Conservation (phyloP, 2,113 vertebrate genomes). For the Stegastes partitus region DNA sequence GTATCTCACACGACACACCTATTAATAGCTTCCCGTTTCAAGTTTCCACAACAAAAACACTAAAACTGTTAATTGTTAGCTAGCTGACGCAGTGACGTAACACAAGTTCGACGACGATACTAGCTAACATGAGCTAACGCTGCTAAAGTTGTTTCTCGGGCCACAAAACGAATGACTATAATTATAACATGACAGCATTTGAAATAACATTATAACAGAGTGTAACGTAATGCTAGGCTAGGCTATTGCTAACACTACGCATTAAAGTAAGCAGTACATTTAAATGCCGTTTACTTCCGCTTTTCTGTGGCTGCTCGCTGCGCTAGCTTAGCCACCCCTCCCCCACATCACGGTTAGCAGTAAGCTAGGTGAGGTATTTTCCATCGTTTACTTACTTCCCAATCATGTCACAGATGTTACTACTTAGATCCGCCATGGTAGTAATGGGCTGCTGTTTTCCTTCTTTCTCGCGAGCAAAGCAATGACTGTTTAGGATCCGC, state of each 20-base stretch:
- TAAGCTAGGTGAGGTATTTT: constrained; percentile 39
- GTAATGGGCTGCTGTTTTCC: constrained; percentile 82
- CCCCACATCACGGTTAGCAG: constrained; percentile 70
- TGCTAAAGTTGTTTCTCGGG: neutral
- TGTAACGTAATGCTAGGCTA: accelerated
- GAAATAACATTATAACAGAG: accelerated
- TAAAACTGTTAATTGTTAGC: no score
- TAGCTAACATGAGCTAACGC: constrained; percentile 12
- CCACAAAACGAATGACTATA: accelerated
- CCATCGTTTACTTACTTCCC: constrained; percentile 83
- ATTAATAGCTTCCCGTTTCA: no score
- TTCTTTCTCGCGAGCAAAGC: constrained; percentile 91
- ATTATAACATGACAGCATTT: neutral
- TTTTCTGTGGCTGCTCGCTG: constrained; percentile 35
- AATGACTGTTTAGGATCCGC: constrained; percentile 91
- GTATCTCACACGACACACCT: no score
- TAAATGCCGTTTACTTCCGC: constrained; percentile 56
- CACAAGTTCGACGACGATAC: constrained; percentile 11
- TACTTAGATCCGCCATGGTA: constrained; percentile 85
- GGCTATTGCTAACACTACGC: accelerated
- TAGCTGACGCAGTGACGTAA: constrained; percentile 47
- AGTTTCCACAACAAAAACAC: no score
- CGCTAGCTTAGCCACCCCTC: constrained; percentile 64
- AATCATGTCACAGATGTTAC: constrained; percentile 86
- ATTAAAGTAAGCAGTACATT: neutral